phyloP scores from a whole-genome alignment of 2,888 invertebrate genomes.

The Unio pictorum region DNA sequence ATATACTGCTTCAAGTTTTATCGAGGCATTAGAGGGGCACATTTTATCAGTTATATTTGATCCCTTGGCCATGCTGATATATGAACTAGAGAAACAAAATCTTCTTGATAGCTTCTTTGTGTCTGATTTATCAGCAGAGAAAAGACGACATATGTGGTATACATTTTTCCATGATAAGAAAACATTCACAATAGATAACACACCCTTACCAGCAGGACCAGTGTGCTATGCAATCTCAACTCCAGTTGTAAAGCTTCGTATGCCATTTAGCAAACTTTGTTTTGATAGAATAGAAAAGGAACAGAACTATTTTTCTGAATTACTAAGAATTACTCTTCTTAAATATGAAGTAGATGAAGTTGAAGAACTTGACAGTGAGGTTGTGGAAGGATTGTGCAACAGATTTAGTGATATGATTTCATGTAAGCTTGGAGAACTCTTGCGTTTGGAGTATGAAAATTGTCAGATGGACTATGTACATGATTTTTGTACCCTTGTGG shows the following conservation, averaged over 20 bases:
- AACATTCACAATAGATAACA: too few species aligned
- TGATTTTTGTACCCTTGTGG: too few species aligned
- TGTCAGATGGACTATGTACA: too few species aligned
- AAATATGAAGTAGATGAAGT: too few species aligned
- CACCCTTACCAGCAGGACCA: constrained; percentile 19
- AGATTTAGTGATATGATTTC: too few species aligned
- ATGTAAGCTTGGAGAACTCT: too few species aligned
- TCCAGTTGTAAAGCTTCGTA: constrained; percentile 11
- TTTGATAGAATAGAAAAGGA: constrained; percentile 23
- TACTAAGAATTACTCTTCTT: too few species aligned
- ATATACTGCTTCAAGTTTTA: constrained; percentile 17
- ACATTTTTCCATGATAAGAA: too few species aligned
- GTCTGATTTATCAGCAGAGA: background rate
- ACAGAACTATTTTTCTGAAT: constrained; percentile 6
- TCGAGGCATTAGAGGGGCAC: constrained; percentile 31
- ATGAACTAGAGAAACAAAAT: constrained; percentile 20
- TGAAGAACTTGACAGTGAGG: too few species aligned
- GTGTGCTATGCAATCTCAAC: constrained; percentile 32
- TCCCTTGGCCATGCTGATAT: constrained; percentile 36
- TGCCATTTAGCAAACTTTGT: constrained; percentile 31
- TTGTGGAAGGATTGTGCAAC: too few species aligned
- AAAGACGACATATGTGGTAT: constrained; percentile 2
- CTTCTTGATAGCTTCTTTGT: constrained; percentile 27
- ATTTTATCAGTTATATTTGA: constrained; percentile 18
- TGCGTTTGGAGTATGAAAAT: background rate